Evolutionary conservation across 2,113 vertebrate species (phyloP).

Genomic region (Mustela lutreola): DNA sequence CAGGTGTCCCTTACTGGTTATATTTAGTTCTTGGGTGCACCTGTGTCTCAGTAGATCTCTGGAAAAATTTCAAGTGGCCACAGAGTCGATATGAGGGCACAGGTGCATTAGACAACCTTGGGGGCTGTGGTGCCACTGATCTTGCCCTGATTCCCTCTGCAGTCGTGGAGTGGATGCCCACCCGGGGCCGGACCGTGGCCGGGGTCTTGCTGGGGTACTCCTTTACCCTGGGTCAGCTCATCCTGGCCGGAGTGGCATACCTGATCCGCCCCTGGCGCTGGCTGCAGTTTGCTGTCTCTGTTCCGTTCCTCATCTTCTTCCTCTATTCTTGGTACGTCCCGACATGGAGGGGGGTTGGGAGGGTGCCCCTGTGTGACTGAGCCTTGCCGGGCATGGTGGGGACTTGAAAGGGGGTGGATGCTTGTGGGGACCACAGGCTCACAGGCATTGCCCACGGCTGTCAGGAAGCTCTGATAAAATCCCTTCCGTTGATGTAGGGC

Average conservation of each 20-base stretch:
- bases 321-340: constrained; percentile 85
- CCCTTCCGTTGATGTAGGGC: fast-evolving
- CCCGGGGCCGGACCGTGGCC: constrained; percentile 56
- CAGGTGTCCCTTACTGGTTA: background rate
- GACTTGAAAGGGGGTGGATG: background rate
- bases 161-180: constrained; percentile 87
- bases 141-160: background rate
- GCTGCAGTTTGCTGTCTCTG: constrained; percentile 84
- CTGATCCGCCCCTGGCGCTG: constrained; percentile 80
- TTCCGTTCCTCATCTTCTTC: constrained; percentile 84
- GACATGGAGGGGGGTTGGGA: background rate
- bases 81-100: background rate
- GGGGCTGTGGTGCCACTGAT: fast-evolving
- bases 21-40: too few relatives aligned
- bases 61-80: background rate
- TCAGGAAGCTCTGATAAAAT: background rate
- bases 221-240: constrained; percentile 84
- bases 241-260: constrained; percentile 81
- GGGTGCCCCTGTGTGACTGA: fast-evolving
- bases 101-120: fast-evolving
- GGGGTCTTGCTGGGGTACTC: constrained; percentile 81
- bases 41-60: background rate
- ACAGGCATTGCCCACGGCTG: fast-evolving
- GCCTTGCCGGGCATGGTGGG: background rate
- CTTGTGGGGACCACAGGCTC: background rate